Percentiles rank a stretch among this genome's conserved stretches.
phyloP scores from a whole-genome alignment of 2,113 vertebrate species.

The Cavia porcellus region DNA sequence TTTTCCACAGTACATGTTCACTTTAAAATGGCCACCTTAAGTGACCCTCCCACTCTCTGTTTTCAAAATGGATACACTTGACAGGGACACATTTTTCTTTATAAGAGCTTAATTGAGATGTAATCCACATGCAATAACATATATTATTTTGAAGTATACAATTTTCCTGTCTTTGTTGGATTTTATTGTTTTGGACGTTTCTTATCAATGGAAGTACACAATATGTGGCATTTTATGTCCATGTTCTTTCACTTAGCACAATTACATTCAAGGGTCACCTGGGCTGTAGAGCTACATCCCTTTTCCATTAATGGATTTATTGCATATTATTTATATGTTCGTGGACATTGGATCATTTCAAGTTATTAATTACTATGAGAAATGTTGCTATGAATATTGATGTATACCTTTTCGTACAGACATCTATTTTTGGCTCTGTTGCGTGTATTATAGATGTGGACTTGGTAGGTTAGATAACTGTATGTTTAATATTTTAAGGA shows the following conservation, averaged over 20 bases:
- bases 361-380: not conserved
- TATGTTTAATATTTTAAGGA: not conserved
- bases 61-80: not conserved
- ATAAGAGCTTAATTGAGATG: not conserved
- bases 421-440: not conserved
- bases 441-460: not conserved
- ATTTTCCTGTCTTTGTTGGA: not conserved
- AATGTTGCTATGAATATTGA: not conserved
- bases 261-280: not conserved
- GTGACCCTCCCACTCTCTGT: not conserved
- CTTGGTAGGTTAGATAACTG: not conserved
- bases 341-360: not conserved
- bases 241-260: not conserved
- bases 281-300: not conserved
- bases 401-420: not conserved
- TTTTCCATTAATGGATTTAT: not conserved
- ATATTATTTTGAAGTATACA: not conserved
- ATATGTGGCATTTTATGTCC: not conserved
- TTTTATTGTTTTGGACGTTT: not conserved
- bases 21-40: not conserved
- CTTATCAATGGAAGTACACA: not conserved
- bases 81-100: not conserved
- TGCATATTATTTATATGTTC: not conserved
- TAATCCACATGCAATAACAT: not conserved
- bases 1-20: not conserved